These are phyloP conservation scores for Setophaga coronata DNA, from an alignment of 2,113 vertebrate species.

Conservation along the genomic window DNA sequence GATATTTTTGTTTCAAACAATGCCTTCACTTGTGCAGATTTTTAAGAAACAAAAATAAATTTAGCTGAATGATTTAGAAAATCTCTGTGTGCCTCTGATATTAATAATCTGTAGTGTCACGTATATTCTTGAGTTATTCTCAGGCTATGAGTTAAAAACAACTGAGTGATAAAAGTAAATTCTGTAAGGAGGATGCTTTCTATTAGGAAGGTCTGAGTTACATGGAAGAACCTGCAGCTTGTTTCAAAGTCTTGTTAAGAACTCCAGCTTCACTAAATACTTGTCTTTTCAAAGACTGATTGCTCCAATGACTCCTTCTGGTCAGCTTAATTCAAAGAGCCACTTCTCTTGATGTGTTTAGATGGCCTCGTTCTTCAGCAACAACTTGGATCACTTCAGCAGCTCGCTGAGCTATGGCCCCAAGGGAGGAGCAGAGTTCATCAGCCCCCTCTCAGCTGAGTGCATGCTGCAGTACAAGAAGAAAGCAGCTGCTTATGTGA, in stretches of 20 bases:
- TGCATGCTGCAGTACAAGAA: conserved; percentile 93
- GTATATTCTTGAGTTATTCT: neutral
- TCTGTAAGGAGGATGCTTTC: neutral
- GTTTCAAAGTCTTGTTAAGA: neutral
- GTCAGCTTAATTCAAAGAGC: neutral
- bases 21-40: neutral
- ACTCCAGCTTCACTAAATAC: neutral
- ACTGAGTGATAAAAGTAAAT: neutral
- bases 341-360: conserved; percentile 62
- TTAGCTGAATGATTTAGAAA: neutral
- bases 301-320: neutral
- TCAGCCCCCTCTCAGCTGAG: conserved; percentile 87
- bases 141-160: neutral
- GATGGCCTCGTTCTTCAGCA: conserved; percentile 95
- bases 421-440: conserved; percentile 75
- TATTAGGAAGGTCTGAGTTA: neutral
- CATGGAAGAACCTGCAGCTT: neutral
- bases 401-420: conserved; percentile 84
- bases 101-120: neutral
- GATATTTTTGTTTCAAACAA: neutral
- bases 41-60: neutral
- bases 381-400: conserved; percentile 91
- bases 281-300: neutral
- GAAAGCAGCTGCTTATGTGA: conserved; percentile 86
- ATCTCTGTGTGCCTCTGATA: neutral